phyloP scores from a whole-genome alignment of 2,113 vertebrate genomes.

The Hippopotamus amphibius region DNA sequence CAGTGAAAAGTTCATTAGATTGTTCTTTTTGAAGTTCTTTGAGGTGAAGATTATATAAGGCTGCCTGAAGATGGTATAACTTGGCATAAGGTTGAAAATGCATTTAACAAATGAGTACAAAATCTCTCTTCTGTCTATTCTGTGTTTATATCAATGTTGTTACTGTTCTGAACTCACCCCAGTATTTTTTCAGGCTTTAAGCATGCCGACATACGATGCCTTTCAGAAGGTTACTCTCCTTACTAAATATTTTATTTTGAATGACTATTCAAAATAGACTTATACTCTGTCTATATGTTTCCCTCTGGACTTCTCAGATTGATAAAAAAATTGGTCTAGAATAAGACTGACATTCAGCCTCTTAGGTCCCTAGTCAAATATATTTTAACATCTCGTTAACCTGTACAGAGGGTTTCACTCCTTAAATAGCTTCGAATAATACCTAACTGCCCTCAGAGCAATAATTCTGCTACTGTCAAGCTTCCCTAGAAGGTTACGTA shows the following conservation, averaged over 20 bases:
- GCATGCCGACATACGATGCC: neutral
- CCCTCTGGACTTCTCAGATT: neutral
- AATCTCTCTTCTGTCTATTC: neutral
- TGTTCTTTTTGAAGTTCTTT: conserved; percentile 66
- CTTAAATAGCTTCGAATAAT: neutral
- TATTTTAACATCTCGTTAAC: neutral
- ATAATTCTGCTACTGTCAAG: neutral
- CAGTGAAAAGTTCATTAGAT: conserved; percentile 64
- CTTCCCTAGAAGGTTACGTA: neutral
- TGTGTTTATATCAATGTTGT: neutral
- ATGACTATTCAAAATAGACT: neutral
- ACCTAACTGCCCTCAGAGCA: neutral
- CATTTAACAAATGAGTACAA: conserved; percentile 52
- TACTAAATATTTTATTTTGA: neutral
- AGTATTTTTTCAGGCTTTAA: neutral
- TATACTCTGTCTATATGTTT: neutral
- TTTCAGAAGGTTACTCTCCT: neutral
- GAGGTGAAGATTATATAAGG: conserved; percentile 17
- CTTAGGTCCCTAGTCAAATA: neutral
- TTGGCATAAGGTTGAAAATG: conserved; percentile 24
- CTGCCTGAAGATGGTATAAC: conserved; percentile 9
- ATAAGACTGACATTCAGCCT: neutral
- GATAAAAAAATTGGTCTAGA: neutral
- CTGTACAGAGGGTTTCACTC: neutral
- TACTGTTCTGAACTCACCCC: conserved; percentile 4